phyloP scores from a whole-genome alignment of 2,113 vertebrate species.

The Bucco capensis region DNA sequence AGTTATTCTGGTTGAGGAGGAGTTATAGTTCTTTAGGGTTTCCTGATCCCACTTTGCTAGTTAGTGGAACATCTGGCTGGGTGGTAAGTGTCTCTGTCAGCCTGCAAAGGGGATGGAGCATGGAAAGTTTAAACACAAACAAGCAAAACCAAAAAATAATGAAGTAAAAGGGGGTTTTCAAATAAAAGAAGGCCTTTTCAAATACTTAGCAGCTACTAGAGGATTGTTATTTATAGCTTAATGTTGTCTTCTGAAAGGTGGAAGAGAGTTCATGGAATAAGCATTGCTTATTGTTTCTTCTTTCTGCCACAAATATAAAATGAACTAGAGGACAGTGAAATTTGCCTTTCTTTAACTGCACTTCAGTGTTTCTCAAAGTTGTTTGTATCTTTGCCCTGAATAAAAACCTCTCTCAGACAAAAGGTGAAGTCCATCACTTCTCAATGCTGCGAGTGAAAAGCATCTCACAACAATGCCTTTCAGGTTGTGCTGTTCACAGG shows the following conservation, averaged over 20 bases:
- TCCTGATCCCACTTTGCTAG: neutral
- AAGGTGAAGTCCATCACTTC: slow-evolving; percentile 31
- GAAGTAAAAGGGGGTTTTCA: accelerated
- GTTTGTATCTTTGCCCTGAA: slow-evolving; percentile 3
- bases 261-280: neutral
- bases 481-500: slow-evolving; percentile 25
- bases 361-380: neutral
- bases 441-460: slow-evolving; percentile 38
- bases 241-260: neutral
- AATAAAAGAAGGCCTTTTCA: neutral
- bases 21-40: neutral
- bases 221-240: neutral
- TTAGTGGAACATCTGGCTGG: neutral
- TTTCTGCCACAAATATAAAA: neutral
- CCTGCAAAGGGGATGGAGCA: neutral
- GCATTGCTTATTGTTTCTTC: neutral
- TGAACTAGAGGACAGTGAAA: neutral
- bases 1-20: neutral
- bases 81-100: neutral
- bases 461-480: slow-evolving; percentile 27
- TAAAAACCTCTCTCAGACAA: neutral
- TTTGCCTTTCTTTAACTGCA: slow-evolving; percentile 20
- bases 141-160: neutral
- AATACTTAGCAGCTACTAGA: neutral
- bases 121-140: neutral